Evolutionary conservation across 1,140 invertebrate genomes (phyloP), one percentile per base, ranked within the genome.

Genomic region (Camponotus vicinus): DNA sequence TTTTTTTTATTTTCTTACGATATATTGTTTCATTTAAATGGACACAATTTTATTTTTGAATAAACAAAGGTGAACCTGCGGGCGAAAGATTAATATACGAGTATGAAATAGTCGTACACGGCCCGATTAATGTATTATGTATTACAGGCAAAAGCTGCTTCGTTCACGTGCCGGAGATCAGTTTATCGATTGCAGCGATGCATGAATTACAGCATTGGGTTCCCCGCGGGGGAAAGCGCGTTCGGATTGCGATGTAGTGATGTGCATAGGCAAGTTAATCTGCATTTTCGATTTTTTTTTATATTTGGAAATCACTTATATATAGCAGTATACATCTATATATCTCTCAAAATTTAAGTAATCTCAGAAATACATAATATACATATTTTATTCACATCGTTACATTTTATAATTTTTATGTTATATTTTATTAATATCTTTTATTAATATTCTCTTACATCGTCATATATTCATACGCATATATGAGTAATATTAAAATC

Each of bases 171-270:
- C n/a, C 13, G 15, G 66, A 70, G 78, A 80, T 80, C 9, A 21
- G 66, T 66, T 80, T 70, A 80, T 70, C 21, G 78, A 32, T 34
- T 52, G 34, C 66, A 80, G 52, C 78, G 78, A 70, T 80, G 78
- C 49, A 42, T 52, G 66, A 70, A 57, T 70, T 57, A 21, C 63
- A 27, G 63, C 77, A 79, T 67, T 52, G 61, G 27, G 64, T 40
- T 55, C 27, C 27, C 45, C 34, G 34, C 34, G 45, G 32, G 64
- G 49, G 34, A 70, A 79, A 79, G 32, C 63, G 32, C 32, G 27
- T 77, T 63, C 57, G 59, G 42, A 15, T 2, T 15, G 71, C 61
- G 40, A 61, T 9, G 63, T 63, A 55, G 8, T 27, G 66, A 52
- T 18, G 34, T 59, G 66, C 64, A 70, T 70, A 69, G 27, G 34